A percentile compares a stretch with the other conserved stretches of the same genome.
These are phyloP conservation scores for Cyprinodon variegatus DNA, from an alignment of 2,113 vertebrate species.

Conservation along the genomic window DNA sequence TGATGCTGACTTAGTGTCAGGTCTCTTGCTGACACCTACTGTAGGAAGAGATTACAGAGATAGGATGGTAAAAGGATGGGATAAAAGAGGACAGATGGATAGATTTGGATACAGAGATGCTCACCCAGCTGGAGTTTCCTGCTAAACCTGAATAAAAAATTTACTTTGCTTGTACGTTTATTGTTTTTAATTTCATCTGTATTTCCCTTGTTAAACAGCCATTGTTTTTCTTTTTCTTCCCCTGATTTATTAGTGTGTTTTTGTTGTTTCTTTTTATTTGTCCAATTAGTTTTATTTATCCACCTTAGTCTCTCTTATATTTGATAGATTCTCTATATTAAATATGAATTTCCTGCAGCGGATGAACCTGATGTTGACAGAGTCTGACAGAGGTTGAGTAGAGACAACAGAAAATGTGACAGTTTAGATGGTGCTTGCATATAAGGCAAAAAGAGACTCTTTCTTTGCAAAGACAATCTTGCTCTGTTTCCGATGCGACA, in stretches of 20 bases:
- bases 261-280: slow-evolving; percentile 12
- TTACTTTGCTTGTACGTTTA: not conserved
- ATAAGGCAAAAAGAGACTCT: slow-evolving; percentile 3
- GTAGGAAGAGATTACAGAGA: slow-evolving; percentile 60
- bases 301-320: not conserved
- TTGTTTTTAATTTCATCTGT: slow-evolving; percentile 12
- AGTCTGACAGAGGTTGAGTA: slow-evolving; percentile 47
- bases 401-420: slow-evolving; percentile 50
- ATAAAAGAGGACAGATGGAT: slow-evolving; percentile 44
- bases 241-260: not conserved
- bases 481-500: slow-evolving; percentile 18
- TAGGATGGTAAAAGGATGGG: slow-evolving; percentile 4
- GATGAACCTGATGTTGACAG: slow-evolving; percentile 55
- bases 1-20: slow-evolving; percentile 68
- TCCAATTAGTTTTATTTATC: not conserved
- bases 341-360: slow-evolving; percentile 65
- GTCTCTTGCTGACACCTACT: slow-evolving; percentile 52
- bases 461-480: not conserved
- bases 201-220: slow-evolving; percentile 11
- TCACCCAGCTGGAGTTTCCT: slow-evolving; percentile 16
- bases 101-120: slow-evolving; percentile 25
- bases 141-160: slow-evolving; percentile 35
- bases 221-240: slow-evolving; percentile 16
- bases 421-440: slow-evolving; percentile 19
- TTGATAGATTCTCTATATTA: slow-evolving; percentile 37